Conservation (phyloP, 2,113 vertebrate genomes). For the Ageneiosus marmoratus region DNA sequence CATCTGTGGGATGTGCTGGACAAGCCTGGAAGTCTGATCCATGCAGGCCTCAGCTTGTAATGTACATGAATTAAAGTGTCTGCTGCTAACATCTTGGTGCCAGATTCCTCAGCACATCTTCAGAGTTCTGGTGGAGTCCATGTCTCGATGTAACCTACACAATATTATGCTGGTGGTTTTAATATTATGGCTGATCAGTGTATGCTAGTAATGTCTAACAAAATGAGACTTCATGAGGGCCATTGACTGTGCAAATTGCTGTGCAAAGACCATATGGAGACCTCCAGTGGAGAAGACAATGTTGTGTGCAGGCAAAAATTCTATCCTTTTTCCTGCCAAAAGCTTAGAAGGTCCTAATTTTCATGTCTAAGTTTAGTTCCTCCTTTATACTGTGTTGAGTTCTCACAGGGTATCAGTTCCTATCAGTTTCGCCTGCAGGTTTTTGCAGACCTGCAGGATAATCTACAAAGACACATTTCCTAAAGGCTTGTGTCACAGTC, state of each 20-base stretch:
- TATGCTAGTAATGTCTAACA: neutral
- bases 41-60: too few relatives aligned
- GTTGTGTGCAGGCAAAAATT: neutral
- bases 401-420: neutral
- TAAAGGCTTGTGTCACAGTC: neutral
- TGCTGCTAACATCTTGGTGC: too few relatives aligned
- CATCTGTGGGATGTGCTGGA: too few relatives aligned
- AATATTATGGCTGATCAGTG: too few relatives aligned
- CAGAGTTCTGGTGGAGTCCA: too few relatives aligned
- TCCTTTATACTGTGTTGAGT: neutral
- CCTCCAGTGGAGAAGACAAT: neutral
- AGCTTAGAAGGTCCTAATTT: neutral
- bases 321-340: neutral
- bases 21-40: too few relatives aligned
- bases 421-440: neutral
- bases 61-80: too few relatives aligned
- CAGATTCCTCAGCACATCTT: too few relatives aligned
- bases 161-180: too few relatives aligned
- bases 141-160: too few relatives aligned
- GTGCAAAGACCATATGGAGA: neutral
- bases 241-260: neutral
- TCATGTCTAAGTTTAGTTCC: neutral
- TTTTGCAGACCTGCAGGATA: neutral
- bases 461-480: neutral
- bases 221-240: neutral